A percentile compares a stretch with the other conserved stretches of the same genome.
These are phyloP conservation scores for Gymnoscopelus microlampas DNA, from an alignment of 2,797 vertebrate genomes.

Conservation along the genomic window DNA sequence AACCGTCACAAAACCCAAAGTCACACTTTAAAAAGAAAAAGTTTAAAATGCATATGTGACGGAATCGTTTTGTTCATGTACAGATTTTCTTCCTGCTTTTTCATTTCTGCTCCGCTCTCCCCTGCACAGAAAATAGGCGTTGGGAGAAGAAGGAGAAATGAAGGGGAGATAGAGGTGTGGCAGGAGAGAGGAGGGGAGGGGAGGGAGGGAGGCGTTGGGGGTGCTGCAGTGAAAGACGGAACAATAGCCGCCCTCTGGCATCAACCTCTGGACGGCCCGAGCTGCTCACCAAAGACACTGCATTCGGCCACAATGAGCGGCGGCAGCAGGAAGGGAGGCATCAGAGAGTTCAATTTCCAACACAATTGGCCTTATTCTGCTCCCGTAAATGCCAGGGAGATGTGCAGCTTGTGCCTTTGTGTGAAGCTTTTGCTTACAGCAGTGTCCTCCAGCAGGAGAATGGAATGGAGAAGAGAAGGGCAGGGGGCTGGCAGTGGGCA, in stretches of 20 bases:
- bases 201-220: slow-evolving; percentile 31
- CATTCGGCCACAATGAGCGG: slow-evolving; percentile 81
- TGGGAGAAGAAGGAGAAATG: slow-evolving; percentile 58
- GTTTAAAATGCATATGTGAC: neutral
- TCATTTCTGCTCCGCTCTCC: slow-evolving; percentile 10
- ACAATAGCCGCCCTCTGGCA: slow-evolving; percentile 79
- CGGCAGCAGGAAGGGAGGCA: slow-evolving; percentile 80
- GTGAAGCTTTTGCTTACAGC: slow-evolving; percentile 75
- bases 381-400: slow-evolving; percentile 84
- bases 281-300: slow-evolving; percentile 79
- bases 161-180: slow-evolving; percentile 30
- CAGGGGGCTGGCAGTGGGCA: slow-evolving; percentile 45
- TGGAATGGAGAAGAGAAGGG: slow-evolving; percentile 34
- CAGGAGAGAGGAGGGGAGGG: slow-evolving; percentile 8
- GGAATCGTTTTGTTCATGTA: neutral
- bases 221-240: slow-evolving; percentile 63
- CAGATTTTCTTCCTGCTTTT: neutral
- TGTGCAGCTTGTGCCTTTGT: slow-evolving; percentile 77
- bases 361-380: slow-evolving; percentile 85
- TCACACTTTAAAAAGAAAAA: no score
- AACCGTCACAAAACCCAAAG: no score
- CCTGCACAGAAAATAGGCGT: slow-evolving; percentile 53
- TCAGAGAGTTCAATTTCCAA: slow-evolving; percentile 86
- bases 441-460: slow-evolving; percentile 79
- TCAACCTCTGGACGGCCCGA: slow-evolving; percentile 77